These are phyloP conservation scores for Leptestheria dahalacensis DNA, from an alignment of 1,140 invertebrate species.

Conservation along the genomic window DNA sequence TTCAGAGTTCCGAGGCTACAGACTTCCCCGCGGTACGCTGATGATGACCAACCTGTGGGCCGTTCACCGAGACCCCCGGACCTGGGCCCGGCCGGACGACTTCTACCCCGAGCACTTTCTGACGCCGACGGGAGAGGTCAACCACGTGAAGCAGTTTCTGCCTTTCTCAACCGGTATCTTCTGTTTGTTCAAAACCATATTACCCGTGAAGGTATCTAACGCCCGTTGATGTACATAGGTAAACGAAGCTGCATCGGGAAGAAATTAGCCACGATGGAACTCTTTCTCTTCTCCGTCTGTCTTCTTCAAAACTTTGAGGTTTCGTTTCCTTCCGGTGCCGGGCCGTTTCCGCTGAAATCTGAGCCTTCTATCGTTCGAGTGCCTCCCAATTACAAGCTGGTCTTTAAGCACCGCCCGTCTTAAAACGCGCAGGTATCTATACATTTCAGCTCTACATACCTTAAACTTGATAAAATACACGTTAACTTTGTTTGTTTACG, in stretches of 20 bases:
- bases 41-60: slow-evolving; percentile 29
- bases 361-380: neutral
- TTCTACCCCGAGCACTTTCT: slow-evolving; percentile 23
- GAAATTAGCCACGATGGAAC: slow-evolving; percentile 60
- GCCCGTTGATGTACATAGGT: slow-evolving; percentile 30
- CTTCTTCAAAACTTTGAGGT: slow-evolving; percentile 64
- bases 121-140: slow-evolving; percentile 16
- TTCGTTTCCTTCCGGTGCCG: neutral
- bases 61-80: slow-evolving; percentile 26
- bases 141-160: slow-evolving; percentile 13
- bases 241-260: slow-evolving; percentile 76
- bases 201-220: slow-evolving; percentile 1
- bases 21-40: slow-evolving; percentile 18
- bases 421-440: no score
- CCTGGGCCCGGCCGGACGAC: slow-evolving; percentile 27
- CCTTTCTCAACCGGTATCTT: slow-evolving; percentile 18
- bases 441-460: no score
- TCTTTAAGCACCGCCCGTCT: neutral
- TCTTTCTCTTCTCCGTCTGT: slow-evolving; percentile 64
- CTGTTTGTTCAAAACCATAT: neutral
- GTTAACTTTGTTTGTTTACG: no score
- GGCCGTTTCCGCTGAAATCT: neutral
- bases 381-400: neutral
- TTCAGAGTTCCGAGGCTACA: slow-evolving; percentile 16
- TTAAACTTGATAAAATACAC: no score